Base-by-base conservation (phyloP, 1,140 invertebrate species). In the Danaus melanippus region DNA sequence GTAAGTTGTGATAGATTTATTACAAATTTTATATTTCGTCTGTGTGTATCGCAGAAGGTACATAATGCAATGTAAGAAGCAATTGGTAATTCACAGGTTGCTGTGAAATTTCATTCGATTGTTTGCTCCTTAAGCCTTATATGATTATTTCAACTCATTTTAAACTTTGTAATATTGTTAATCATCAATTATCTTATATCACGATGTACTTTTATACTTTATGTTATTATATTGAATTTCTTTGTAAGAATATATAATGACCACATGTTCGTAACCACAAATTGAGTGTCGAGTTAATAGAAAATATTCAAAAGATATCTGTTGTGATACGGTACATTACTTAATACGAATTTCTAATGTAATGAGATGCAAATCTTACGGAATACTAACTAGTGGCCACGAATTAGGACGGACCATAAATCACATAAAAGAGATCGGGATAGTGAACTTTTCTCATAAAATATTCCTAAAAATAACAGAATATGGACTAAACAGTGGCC, bases 321-420 rank as follows among this genome's bases (percentile, higher is more conserved):
- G 44, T 52, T 67, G 62, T 50, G 67, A 68, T 67, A 70, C 68
- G 71, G 74, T 76, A 70, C 49, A 60, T 62, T 59, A 65, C 63
- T 46, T 53, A 49, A 67, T 67, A 56, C 49, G 42, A 78, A 73
- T 64, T 71, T 71, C 66, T 71, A 73, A 77, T 71, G 50, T 76
- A 82, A 84, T 79, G 69, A 76, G 67, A 80, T 84, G 81, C 71
- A 84, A 84, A 84, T 83, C 74, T 74, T 52, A 52, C 51, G 75
- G 74, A 74, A 79, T 80, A 74, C 76, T 83, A 85, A 83, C 75
- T 74, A 80, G 76, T 69, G 64, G 49, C 53, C 60, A 69, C 63
- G 63, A 62, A 61, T 62, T 71, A 70, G 64, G 21, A 58, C 59
- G 64, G 53, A 56, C 56, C 54, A 78, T 85, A 85, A 85, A 85